phyloP scores from a whole-genome alignment of 2,113 vertebrate species.

The Mobula hypostoma region DNA sequence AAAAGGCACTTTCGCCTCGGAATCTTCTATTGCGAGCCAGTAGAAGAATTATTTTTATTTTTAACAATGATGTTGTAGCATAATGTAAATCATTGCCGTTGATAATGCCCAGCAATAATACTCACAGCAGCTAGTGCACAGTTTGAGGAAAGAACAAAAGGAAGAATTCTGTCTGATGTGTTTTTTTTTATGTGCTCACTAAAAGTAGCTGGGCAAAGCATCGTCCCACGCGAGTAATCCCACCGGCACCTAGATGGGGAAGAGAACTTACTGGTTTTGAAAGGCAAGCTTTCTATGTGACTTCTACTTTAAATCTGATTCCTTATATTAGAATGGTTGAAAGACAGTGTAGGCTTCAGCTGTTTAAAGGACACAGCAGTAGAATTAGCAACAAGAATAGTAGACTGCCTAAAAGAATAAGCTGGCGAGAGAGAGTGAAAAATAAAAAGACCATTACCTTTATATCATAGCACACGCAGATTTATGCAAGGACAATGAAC shows the following conservation, averaged over 20 bases:
- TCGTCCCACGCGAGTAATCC: not conserved
- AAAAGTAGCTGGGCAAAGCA: not conserved
- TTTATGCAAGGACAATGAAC: not conserved
- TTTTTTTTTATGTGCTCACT: not conserved
- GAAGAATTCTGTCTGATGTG: not conserved
- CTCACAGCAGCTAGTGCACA: not conserved
- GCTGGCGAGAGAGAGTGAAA: not conserved
- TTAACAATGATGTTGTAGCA: not conserved
- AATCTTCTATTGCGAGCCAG: not conserved
- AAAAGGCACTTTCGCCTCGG: not conserved
- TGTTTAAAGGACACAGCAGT: not conserved
- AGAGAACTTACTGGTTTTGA: not conserved
- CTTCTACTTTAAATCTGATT: not conserved
- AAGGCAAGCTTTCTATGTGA: not conserved
- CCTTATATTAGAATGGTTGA: too few relatives aligned
- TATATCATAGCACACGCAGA: not conserved
- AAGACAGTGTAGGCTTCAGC: not conserved
- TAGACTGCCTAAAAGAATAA: too few relatives aligned
- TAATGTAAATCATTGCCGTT: not conserved
- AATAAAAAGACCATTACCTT: not conserved
- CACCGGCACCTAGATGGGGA: not conserved
- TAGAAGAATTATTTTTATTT: not conserved
- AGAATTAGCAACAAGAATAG: not conserved
- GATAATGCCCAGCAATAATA: not conserved
- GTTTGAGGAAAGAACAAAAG: not conserved